phyloP scores from a whole-genome alignment of 35 echinoderm and acorn worm species.

The Apostichopus parvimensis region DNA sequence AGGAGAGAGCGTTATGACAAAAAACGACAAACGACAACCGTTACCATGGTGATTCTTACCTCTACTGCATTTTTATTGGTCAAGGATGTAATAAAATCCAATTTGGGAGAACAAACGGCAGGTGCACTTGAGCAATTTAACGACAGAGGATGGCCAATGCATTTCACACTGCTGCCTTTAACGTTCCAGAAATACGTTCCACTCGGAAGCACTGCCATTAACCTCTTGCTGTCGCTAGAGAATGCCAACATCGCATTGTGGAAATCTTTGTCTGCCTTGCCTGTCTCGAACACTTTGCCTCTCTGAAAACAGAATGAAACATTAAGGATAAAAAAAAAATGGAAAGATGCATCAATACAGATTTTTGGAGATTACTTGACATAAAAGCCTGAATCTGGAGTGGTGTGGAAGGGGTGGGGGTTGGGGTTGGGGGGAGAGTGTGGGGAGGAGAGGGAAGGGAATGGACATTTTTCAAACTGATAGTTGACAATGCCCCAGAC shows the following conservation, averaged over 20 bases:
- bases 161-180: slow-evolving; percentile 53
- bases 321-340: background rate
- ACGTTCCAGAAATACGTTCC: slow-evolving; percentile 76
- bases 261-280: slow-evolving; percentile 39
- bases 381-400: too few species aligned
- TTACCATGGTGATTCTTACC: background rate
- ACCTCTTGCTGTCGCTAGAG: slow-evolving; percentile 63
- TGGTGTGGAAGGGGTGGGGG: too few species aligned
- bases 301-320: background rate
- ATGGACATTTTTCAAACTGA: too few species aligned
- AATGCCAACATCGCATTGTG: slow-evolving; percentile 65
- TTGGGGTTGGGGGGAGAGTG: too few species aligned
- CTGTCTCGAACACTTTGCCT: slow-evolving; percentile 53
- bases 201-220: slow-evolving; percentile 70
- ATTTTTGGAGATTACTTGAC: too few species aligned
- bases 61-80: background rate
- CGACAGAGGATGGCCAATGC: slow-evolving; percentile 55
- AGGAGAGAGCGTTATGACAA: background rate
- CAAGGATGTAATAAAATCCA: slow-evolving; percentile 64
- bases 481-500: too few species aligned
- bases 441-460: too few species aligned
- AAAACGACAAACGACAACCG: background rate
- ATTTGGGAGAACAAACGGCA: slow-evolving; percentile 57
- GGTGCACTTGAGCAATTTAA: slow-evolving; percentile 46
- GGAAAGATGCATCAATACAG: too few species aligned